These are phyloP conservation scores for Leptodirus hochenwartii DNA, from an alignment of 2,888 invertebrate species.

Conservation along the genomic window DNA sequence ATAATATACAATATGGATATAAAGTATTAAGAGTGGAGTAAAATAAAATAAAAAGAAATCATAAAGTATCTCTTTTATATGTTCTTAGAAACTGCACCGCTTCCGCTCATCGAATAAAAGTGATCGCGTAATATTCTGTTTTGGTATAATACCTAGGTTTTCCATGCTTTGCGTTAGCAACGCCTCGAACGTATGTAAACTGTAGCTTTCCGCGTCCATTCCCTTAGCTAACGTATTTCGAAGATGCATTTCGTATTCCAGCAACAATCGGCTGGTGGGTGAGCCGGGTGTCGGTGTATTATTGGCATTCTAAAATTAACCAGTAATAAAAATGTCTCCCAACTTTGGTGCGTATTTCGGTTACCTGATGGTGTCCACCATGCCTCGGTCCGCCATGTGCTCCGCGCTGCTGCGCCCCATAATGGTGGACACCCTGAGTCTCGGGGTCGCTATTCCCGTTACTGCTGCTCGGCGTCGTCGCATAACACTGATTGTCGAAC, in stretches of 20 bases:
- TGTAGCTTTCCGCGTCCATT: slow-evolving; percentile 90
- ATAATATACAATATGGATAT: too few relatives aligned
- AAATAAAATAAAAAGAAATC: too few relatives aligned
- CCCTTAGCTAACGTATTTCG: slow-evolving; percentile 84
- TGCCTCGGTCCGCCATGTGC: too few relatives aligned
- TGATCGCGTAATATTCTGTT: too few relatives aligned
- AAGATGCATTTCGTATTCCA: slow-evolving; percentile 88
- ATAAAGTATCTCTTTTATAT: too few relatives aligned
- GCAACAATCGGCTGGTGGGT: slow-evolving; percentile 64
- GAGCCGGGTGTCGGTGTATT: slow-evolving; percentile 65
- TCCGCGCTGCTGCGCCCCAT: slow-evolving; percentile 35
- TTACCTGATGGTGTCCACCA: slow-evolving; percentile 42
- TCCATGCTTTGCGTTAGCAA: slow-evolving; percentile 88
- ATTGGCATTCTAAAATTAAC: slow-evolving; percentile 33
- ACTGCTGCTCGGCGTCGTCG: slow-evolving; percentile 84
- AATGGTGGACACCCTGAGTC: slow-evolving; percentile 42
- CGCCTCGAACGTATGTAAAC: slow-evolving; percentile 85
- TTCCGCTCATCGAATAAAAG: too few relatives aligned
- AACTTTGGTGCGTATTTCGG: too few relatives aligned
- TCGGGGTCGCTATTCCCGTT: slow-evolving; percentile 85
- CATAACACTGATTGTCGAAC: slow-evolving; percentile 91
- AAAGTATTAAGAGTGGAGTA: too few relatives aligned
- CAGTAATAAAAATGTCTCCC: slow-evolving; percentile 1
- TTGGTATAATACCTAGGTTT: slow-evolving; percentile 83
- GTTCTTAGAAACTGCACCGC: too few relatives aligned